phyloP scores from a whole-genome alignment of 1,140 invertebrate species.

The Aricia agestis region DNA sequence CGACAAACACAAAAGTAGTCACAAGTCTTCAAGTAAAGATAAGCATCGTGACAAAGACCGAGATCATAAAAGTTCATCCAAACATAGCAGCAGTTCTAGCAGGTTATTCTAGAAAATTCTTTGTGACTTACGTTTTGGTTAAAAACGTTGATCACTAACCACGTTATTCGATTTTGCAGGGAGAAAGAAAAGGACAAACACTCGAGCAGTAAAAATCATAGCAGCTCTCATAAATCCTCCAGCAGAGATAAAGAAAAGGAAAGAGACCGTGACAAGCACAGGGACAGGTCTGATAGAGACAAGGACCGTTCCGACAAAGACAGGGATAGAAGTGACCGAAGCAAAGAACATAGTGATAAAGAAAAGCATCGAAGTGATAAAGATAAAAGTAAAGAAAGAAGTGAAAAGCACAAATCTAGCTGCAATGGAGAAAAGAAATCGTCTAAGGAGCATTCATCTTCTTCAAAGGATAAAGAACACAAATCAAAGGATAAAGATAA shows the following conservation, averaged over 20 bases:
- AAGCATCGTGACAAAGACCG: slow-evolving; percentile 80
- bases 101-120: slow-evolving; percentile 69
- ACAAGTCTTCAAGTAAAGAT: slow-evolving; percentile 84
- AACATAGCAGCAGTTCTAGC: slow-evolving; percentile 68
- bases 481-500: slow-evolving; percentile 68
- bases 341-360: slow-evolving; percentile 24
- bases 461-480: slow-evolving; percentile 75
- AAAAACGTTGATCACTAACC: background rate
- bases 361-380: slow-evolving; percentile 64
- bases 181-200: slow-evolving; percentile 75
- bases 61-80: slow-evolving; percentile 77
- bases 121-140: background rate
- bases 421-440: slow-evolving; percentile 48
- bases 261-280: slow-evolving; percentile 75
- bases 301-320: slow-evolving; percentile 76
- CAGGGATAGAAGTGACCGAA: slow-evolving; percentile 32
- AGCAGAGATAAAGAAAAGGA: slow-evolving; percentile 78
- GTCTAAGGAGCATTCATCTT: slow-evolving; percentile 48
- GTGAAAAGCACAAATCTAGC: slow-evolving; percentile 26
- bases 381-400: slow-evolving; percentile 45
- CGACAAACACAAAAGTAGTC: slow-evolving; percentile 79
- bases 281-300: slow-evolving; percentile 71
- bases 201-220: slow-evolving; percentile 76
- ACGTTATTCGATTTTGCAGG: slow-evolving; percentile 18
- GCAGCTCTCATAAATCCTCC: slow-evolving; percentile 80